phyloP scores from a whole-genome alignment of 2,113 vertebrate species.

The Prionailurus viverrinus region DNA sequence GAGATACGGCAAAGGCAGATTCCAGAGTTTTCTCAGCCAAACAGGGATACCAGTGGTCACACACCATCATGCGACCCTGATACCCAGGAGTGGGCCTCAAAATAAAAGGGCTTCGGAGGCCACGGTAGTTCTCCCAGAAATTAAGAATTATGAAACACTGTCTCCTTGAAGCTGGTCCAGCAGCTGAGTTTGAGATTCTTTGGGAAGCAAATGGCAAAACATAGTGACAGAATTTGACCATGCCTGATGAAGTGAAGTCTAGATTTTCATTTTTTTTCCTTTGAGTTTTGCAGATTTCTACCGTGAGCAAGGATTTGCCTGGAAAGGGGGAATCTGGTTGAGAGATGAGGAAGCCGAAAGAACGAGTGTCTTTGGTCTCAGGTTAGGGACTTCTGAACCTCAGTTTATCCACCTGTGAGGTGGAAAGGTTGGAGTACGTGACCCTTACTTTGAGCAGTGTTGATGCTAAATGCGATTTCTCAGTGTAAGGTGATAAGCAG shows the following conservation, averaged over 20 bases:
- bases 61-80: not conserved
- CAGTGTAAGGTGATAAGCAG: not conserved
- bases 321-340: not conserved
- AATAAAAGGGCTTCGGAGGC: not conserved
- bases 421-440: not conserved
- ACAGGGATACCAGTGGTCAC: not conserved
- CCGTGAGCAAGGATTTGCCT: not conserved
- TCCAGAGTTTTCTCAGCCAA: conserved; percentile 32
- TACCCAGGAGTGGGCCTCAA: not conserved
- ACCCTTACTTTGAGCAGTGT: not conserved
- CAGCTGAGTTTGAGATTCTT: not conserved
- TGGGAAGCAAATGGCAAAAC: not conserved
- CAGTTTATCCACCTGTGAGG: not conserved
- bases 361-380: not conserved
- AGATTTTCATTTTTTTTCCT: not conserved
- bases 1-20: not conserved
- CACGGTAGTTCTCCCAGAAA: not conserved
- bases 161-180: not conserved
- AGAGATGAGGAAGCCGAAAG: not conserved
- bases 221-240: not conserved
- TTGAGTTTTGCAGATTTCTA: conserved; percentile 13
- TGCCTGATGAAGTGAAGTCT: not conserved
- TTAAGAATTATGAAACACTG: not conserved
- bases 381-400: not conserved
- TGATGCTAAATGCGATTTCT: not conserved